phyloP scores from a whole-genome alignment of 2,888 invertebrate species.

The Patella caerulea region DNA sequence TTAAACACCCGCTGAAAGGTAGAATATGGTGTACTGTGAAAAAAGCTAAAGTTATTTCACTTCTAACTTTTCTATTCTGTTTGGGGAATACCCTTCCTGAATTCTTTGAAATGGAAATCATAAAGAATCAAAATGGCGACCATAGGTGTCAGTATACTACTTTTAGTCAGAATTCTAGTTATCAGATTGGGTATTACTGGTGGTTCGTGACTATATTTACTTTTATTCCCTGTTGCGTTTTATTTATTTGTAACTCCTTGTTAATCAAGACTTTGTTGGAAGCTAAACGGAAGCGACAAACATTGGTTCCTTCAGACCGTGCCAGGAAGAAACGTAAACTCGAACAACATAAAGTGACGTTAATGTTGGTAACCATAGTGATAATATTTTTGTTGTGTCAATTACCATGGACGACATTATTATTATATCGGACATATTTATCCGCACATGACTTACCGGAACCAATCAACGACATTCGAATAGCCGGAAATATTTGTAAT shows the following conservation, averaged over 20 bases:
- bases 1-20: conserved; percentile 82
- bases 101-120: conserved; percentile 76
- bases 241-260: conserved; percentile 82
- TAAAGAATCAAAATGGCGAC: conserved; percentile 17
- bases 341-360: conserved; percentile 78
- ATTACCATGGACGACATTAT: conserved; percentile 78
- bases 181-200: conserved; percentile 78
- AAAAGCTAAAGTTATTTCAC: conserved; percentile 79
- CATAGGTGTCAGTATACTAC: conserved; percentile 59
- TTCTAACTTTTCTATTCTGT: conserved; percentile 76
- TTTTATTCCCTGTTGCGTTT: conserved; percentile 78
- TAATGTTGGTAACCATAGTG: conserved; percentile 83
- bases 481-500: conserved; percentile 82
- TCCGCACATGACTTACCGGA: conserved; percentile 39
- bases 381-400: conserved; percentile 83
- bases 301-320: conserved; percentile 58
- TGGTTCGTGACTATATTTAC: conserved; percentile 70
- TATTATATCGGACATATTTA: conserved; percentile 73
- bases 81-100: conserved; percentile 78
- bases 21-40: conserved; percentile 77
- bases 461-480: conserved; percentile 39
- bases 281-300: conserved; percentile 55
- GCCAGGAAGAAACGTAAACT: conserved; percentile 21
- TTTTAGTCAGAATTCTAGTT: conserved; percentile 75
- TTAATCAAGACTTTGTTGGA: conserved; percentile 76